These are phyloP conservation scores for Artibeus jamaicensis DNA, from an alignment of 2,797 vertebrate species.

Conservation along the genomic window DNA sequence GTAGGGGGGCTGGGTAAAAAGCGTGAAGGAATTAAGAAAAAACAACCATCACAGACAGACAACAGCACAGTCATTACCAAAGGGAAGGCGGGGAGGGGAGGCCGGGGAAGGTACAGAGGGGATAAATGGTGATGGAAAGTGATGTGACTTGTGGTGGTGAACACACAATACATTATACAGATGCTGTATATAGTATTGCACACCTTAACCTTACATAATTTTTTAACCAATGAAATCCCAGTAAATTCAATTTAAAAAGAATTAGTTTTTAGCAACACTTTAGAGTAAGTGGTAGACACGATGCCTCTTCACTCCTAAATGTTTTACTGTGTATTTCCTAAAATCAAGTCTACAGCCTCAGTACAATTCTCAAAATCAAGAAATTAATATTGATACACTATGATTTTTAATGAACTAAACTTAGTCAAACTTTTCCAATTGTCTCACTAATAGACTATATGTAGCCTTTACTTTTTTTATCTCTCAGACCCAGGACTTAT, in stretches of 20 bases:
- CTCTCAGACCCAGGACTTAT: background rate
- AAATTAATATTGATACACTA: background rate
- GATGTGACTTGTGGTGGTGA: background rate
- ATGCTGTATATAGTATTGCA: background rate
- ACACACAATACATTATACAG: background rate
- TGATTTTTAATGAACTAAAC: background rate
- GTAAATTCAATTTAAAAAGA: background rate
- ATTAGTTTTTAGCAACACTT: background rate
- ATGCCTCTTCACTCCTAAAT: background rate
- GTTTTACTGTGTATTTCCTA: background rate
- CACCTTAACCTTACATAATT: background rate
- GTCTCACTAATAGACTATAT: background rate
- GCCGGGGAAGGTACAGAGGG: background rate
- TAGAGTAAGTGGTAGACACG: background rate
- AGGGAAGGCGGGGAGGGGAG: background rate
- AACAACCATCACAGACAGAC: background rate
- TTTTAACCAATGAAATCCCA: background rate
- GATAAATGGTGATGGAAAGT: background rate
- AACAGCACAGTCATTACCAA: background rate
- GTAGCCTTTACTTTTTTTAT: background rate
- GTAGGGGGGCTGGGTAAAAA: background rate
- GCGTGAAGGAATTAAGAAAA: background rate
- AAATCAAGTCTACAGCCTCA: background rate
- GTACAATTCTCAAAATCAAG: background rate
- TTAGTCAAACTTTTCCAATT: background rate